Evolutionary conservation across 2,888 invertebrate species (phyloP).

Genomic region (Sericinus montela): DNA sequence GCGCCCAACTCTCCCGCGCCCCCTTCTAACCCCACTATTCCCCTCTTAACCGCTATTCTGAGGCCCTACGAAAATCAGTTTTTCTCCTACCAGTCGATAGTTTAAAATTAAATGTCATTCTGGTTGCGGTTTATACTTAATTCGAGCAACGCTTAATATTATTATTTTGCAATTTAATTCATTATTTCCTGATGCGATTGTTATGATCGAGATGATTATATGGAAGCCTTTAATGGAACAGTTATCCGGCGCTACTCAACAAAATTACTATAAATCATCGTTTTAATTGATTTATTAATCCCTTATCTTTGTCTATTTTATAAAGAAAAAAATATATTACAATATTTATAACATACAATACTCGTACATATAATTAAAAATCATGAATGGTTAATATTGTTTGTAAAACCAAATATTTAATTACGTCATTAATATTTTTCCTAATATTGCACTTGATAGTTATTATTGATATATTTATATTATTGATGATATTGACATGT

Average conservation of each 20-base stretch:
- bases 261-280: slow-evolving; percentile 27
- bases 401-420: no score
- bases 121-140: slow-evolving; percentile 71
- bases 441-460: no score
- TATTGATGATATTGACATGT: no score
- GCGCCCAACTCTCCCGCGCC: slow-evolving; percentile 26
- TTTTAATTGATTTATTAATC: slow-evolving; percentile 19
- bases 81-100: slow-evolving; percentile 65
- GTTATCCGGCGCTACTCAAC: slow-evolving; percentile 50
- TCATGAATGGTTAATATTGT: no score
- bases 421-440: no score
- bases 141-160: slow-evolving; percentile 67
- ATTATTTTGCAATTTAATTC: slow-evolving; percentile 72
- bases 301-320: no score
- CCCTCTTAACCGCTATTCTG: slow-evolving; percentile 36
- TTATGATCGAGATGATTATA: slow-evolving; percentile 51
- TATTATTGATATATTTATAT: no score
- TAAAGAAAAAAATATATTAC: no score
- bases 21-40: slow-evolving; percentile 39
- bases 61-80: slow-evolving; percentile 62
- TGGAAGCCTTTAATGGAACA: slow-evolving; percentile 68
- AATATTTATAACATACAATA: no score
- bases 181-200: slow-evolving; percentile 65
- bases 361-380: no score
- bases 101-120: slow-evolving; percentile 76